Evolutionary conservation across 2,888 invertebrate genomes (phyloP), one percentile per base, ranked within the genome.

Genomic region (Meganola albula): DNA sequence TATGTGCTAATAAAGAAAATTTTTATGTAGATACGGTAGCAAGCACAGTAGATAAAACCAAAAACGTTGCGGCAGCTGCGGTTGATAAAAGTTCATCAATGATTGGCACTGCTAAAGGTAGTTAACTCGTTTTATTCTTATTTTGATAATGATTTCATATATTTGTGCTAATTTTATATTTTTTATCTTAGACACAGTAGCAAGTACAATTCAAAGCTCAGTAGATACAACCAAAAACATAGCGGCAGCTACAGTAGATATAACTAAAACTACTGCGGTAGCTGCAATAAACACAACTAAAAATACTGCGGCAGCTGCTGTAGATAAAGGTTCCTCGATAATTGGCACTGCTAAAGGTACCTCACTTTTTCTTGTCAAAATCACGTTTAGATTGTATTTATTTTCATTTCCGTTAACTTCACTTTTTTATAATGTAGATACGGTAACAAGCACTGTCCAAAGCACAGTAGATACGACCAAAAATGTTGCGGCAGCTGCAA

Each of bases 41-140:
- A 21, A 58, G 54, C 41, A 64, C 65, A 22, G 63, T 70, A 54
- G 73, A 73, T 18, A 64, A 62, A 0, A 65, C 71, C n/a, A 70
- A 65, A 48, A 62, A 48, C 42, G 47, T 58, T 9, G 59, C 68
- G 12, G 41, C 57, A 7, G 51, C 65, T 1, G 61, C 58, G 10
- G 50, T 58, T 40, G 67, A 65, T 14, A 65, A 58, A 16, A 54
- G 70, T 6, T 39, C 65, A 11, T 51, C 58, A 12, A 27, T 51
- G 4, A 43, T 65, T 24, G 61, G 55, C 29, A 49, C 48, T 37
- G 62, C 64, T 2, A 64, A 63, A 60, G 59, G 58, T 59, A 53
- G n/a, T n/a, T n/a, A n/a, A n/a, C n/a, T n/a, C n/a, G n/a, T n/a
- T n/a, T n/a, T n/a, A n/a, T n/a, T n/a, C n/a, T n/a, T n/a, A n/a